phyloP scores from a whole-genome alignment of 2,797 vertebrate species.

The Coluber constrictor region DNA sequence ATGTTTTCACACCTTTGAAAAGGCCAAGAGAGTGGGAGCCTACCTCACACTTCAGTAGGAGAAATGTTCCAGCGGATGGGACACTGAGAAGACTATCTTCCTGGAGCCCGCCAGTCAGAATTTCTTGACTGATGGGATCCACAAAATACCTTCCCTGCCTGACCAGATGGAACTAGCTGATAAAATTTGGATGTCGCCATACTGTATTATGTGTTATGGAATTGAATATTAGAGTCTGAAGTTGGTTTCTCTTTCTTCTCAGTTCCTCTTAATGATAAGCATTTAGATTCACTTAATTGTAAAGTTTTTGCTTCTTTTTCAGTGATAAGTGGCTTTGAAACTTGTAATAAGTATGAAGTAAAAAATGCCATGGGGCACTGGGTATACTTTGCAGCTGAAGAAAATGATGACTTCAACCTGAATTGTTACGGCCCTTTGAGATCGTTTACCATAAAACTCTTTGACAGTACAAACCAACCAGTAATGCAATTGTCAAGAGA shows the following conservation, averaged over 20 bases:
- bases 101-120: neutral
- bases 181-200: neutral
- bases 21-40: neutral
- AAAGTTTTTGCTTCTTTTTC: constrained; percentile 24
- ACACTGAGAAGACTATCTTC: neutral
- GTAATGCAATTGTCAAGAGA: constrained; percentile 83
- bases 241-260: neutral
- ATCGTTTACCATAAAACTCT: constrained; percentile 80
- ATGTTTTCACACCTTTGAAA: neutral
- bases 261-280: neutral
- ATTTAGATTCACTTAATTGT: neutral
- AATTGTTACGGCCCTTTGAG: constrained; percentile 82
- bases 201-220: neutral
- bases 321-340: constrained; percentile 86
- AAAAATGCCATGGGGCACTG: constrained; percentile 86
- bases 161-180: neutral
- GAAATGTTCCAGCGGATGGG: neutral
- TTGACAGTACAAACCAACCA: constrained; percentile 82
- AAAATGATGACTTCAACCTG: constrained; percentile 84
- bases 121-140: neutral
- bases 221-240: neutral
- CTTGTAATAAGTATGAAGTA: constrained; percentile 88
- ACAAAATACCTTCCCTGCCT: neutral
- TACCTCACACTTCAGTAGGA: neutral
- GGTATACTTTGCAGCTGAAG: constrained; percentile 87